Conservation (phyloP, 2,797 vertebrate species). For the Myotis vivesi region DNA sequence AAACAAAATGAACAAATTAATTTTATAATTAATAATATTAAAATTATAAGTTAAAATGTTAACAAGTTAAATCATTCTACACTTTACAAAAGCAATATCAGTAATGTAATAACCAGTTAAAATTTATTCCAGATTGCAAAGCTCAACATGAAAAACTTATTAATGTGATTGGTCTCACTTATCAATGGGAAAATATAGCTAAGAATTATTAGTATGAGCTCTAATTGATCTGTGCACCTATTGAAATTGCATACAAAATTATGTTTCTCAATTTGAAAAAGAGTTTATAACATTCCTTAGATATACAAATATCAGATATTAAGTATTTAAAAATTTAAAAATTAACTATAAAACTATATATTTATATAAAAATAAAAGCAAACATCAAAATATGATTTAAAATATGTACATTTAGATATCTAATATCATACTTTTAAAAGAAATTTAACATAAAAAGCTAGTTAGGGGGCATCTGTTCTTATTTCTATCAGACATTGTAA, state of each 20-base stretch:
- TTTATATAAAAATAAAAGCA: neutral
- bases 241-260: neutral
- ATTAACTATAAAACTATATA: neutral
- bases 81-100: neutral
- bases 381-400: neutral
- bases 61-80: neutral
- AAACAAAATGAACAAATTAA: neutral
- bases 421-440: neutral
- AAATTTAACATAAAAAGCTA: neutral
- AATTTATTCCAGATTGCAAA: neutral
- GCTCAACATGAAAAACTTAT: neutral
- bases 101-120: neutral
- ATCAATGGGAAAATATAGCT: neutral
- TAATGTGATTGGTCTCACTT: neutral
- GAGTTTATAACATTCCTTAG: neutral
- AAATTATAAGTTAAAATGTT: neutral
- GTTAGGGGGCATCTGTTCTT: neutral
- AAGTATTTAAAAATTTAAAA: neutral
- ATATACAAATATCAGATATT: neutral
- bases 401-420: neutral
- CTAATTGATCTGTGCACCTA: neutral
- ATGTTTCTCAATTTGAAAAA: neutral
- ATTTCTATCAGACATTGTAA: neutral
- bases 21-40: neutral
- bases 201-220: neutral